Percentiles rank a stretch among this genome's conserved stretches.
These are phyloP conservation scores for Xylota sylvarum DNA, from an alignment of 2,888 invertebrate species.

Conservation along the genomic window DNA sequence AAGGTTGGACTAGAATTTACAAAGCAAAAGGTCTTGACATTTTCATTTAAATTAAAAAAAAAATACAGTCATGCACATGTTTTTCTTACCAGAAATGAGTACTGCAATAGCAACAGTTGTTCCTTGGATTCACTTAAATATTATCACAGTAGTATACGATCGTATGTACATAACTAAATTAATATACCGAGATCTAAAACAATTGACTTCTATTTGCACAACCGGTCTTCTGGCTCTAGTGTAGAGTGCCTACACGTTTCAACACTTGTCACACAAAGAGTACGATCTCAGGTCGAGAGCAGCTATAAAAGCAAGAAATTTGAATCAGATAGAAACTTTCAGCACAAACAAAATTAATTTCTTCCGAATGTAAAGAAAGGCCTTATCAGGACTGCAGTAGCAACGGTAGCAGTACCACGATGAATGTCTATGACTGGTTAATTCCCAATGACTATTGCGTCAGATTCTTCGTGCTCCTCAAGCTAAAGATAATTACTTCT, in stretches of 20 bases:
- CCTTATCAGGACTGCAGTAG: slow-evolving; percentile 21
- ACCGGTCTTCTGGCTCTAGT: slow-evolving; percentile 5
- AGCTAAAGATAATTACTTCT: slow-evolving; percentile 19
- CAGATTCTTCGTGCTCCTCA: slow-evolving; percentile 20
- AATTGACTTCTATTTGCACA: background rate
- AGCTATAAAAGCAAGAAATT: slow-evolving; percentile 8
- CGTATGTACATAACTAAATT: background rate
- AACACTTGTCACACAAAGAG: slow-evolving; percentile 22
- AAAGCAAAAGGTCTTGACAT: no score
- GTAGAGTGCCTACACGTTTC: background rate
- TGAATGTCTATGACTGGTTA: background rate
- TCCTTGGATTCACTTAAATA: background rate
- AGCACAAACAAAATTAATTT: background rate
- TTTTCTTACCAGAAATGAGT: background rate
- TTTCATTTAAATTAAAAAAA: no score
- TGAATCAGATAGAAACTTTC: background rate
- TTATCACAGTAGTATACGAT: background rate
- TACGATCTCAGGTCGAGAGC: background rate
- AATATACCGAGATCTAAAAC: background rate
- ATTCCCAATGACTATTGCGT: slow-evolving; percentile 31
- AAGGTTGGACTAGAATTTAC: no score
- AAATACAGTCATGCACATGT: background rate
- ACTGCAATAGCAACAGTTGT: background rate
- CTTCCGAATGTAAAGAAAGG: background rate
- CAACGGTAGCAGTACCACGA: background rate